A percentile compares a stretch with the other conserved stretches of the same genome.
Conservation (phyloP, 2,888 invertebrate species). For the Phoenoteleia sp. region DNA sequence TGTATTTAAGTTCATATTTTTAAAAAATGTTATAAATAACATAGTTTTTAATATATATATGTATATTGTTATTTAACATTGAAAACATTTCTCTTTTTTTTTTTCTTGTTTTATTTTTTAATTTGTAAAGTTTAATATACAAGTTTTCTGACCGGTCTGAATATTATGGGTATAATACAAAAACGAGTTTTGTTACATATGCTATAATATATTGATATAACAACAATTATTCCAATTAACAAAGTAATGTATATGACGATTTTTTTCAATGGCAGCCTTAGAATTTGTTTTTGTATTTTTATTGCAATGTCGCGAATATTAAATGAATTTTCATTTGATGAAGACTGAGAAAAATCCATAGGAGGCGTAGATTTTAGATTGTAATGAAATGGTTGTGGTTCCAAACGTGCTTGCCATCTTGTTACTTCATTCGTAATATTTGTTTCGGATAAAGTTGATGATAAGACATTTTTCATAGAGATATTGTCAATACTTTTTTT, state of each 20-base stretch:
- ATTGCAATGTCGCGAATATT: too few relatives aligned
- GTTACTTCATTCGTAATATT: background rate
- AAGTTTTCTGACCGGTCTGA: background rate
- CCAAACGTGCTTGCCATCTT: background rate
- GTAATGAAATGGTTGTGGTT: background rate
- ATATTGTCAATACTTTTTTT: background rate
- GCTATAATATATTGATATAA: background rate
- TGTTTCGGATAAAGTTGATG: background rate
- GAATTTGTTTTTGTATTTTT: background rate
- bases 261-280: background rate
- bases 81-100: too few relatives aligned
- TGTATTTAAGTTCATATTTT: too few relatives aligned
- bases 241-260: background rate
- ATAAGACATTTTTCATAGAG: background rate
- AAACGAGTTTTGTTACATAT: conserved; percentile 15
- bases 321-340: too few relatives aligned
- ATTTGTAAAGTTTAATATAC: conserved; percentile 9
- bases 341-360: too few relatives aligned
- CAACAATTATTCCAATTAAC: background rate
- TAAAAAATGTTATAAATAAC: too few relatives aligned
- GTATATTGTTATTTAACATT: too few relatives aligned
- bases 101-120: too few relatives aligned
- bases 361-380: too few relatives aligned
- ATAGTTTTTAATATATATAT: too few relatives aligned
- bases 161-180: conserved; percentile 23